Evolutionary conservation across 2,888 invertebrate species (phyloP).

Genomic region (Eupithecia inturbata): DNA sequence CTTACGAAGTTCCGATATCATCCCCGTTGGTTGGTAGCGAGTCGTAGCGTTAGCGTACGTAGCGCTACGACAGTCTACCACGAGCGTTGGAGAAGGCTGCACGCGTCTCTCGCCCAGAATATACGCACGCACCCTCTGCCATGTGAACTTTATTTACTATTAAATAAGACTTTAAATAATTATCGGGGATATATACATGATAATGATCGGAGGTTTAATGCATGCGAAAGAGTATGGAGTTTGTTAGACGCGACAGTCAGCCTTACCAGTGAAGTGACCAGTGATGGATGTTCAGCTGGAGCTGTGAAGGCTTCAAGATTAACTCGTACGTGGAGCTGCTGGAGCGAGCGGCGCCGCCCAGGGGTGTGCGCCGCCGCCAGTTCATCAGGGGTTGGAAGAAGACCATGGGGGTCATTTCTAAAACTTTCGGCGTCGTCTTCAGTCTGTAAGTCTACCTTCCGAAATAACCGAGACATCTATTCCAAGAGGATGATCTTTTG

Average conservation of each 20-base stretch:
- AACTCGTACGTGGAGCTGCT: constrained; percentile 76
- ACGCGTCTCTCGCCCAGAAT: constrained; percentile 55
- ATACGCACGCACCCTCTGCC: constrained; percentile 61
- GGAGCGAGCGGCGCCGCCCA: constrained; percentile 74
- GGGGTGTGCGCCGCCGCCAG: constrained; percentile 80
- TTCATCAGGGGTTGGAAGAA: constrained; percentile 82
- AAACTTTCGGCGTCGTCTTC: constrained; percentile 91
- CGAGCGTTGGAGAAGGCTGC: constrained; percentile 28
- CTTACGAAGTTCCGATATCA: constrained; percentile 66
- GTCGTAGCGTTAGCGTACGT: constrained; percentile 55
- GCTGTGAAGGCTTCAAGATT: constrained; percentile 71
- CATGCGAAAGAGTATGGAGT: constrained; percentile 55
- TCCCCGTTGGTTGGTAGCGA: constrained; percentile 76
- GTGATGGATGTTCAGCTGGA: constrained; percentile 62
- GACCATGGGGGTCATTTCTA: constrained; percentile 90
- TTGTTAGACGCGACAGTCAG: constrained; percentile 55
- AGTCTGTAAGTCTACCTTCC: constrained; percentile 88
- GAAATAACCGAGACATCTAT: not conserved
- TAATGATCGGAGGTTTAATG: constrained; percentile 16
- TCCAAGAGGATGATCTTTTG: not conserved
- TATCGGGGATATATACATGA: not conserved
- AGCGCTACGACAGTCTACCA: constrained; percentile 39
- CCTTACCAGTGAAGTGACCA: constrained; percentile 65
- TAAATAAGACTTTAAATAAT: not conserved
- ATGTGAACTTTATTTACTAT: constrained; percentile 49